Percentiles rank a stretch among this genome's conserved stretches.
Conservation (phyloP, 1,140 invertebrate genomes). For the Drosophila miranda region DNA sequence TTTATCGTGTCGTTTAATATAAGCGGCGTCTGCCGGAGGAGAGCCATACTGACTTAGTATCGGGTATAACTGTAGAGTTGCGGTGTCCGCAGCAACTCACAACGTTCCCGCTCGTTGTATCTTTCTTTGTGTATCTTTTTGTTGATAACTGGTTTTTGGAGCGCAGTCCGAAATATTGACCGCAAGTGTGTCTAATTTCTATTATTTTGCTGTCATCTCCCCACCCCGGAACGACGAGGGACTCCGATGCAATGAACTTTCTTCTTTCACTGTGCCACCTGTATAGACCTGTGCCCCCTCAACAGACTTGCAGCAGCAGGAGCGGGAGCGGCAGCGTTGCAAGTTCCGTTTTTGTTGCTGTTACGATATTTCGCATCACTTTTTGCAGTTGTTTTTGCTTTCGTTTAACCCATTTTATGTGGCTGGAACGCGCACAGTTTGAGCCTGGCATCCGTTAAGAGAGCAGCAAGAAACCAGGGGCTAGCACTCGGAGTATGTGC, state of each 20-base stretch:
- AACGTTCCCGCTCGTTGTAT: too few relatives aligned
- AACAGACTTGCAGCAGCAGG: background rate
- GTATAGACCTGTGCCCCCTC: slow-evolving; percentile 27
- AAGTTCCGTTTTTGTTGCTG: slow-evolving; percentile 52
- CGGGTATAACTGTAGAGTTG: too few relatives aligned
- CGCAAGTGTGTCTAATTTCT: slow-evolving; percentile 74
- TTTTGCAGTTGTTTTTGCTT: slow-evolving; percentile 60
- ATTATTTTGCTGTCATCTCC: slow-evolving; percentile 46
- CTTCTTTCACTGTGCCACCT: slow-evolving; percentile 76
- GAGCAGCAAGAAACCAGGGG: slow-evolving; percentile 25
- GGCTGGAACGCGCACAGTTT: slow-evolving; percentile 10
- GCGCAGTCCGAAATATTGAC: slow-evolving; percentile 48
- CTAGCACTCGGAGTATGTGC: slow-evolving; percentile 32
- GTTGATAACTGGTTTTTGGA: slow-evolving; percentile 39
- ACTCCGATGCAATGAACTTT: slow-evolving; percentile 59
- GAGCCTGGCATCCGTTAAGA: slow-evolving; percentile 59
- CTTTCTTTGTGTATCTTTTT: slow-evolving; percentile 24
- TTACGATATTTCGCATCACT: slow-evolving; percentile 68
- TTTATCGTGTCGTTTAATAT: too few relatives aligned
- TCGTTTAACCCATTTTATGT: slow-evolving; percentile 79
- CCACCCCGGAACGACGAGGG: background rate
- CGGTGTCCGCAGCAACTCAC: too few relatives aligned
- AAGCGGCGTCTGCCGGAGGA: too few relatives aligned
- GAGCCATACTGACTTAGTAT: too few relatives aligned
- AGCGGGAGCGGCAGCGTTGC: slow-evolving; percentile 27